Evolutionary conservation across 2,797 vertebrate genomes (phyloP).

Genomic region (Sphenodon punctatus): DNA sequence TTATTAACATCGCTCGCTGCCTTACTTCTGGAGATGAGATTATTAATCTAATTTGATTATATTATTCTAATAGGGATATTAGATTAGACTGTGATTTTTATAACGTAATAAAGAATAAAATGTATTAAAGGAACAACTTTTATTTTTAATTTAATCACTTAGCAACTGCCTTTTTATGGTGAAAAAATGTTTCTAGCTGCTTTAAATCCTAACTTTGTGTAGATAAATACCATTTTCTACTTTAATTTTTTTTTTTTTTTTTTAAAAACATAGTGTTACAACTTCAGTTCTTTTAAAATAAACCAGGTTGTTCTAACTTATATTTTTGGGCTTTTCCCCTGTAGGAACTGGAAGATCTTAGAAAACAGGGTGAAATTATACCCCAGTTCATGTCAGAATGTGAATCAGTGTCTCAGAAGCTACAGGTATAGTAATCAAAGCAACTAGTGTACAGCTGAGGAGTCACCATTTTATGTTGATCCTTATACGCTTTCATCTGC

Average conservation of each 20-base stretch:
- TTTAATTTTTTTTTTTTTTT: constrained; percentile 34
- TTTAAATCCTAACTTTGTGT: not conserved
- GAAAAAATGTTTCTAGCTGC: constrained; percentile 18
- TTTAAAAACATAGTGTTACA: not conserved
- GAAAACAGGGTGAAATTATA: constrained; percentile 94
- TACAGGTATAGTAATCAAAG: constrained; percentile 82
- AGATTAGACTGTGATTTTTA: too few relatives aligned
- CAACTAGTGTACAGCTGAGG: not conserved
- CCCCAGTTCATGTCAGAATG: constrained; percentile 95
- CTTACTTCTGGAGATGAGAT: not conserved
- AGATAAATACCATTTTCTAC: too few relatives aligned
- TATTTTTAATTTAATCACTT: not conserved
- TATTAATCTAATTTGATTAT: not conserved
- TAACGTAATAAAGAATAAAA: not conserved
- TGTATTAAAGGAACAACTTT: not conserved
- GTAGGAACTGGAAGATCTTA: constrained; percentile 93
- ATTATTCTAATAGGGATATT: too few relatives aligned
- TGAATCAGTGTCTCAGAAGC: constrained; percentile 86
- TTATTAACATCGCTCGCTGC: constrained; percentile 6
- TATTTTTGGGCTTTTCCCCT: constrained; percentile 27
- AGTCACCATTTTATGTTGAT: accelerated
- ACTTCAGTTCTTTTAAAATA: not conserved
- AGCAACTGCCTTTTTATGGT: constrained; percentile 13
- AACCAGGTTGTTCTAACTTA: not conserved
- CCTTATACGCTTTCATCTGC: not conserved